phyloP scores from a whole-genome alignment of 2,888 invertebrate species.

The Microchrysa polita region DNA sequence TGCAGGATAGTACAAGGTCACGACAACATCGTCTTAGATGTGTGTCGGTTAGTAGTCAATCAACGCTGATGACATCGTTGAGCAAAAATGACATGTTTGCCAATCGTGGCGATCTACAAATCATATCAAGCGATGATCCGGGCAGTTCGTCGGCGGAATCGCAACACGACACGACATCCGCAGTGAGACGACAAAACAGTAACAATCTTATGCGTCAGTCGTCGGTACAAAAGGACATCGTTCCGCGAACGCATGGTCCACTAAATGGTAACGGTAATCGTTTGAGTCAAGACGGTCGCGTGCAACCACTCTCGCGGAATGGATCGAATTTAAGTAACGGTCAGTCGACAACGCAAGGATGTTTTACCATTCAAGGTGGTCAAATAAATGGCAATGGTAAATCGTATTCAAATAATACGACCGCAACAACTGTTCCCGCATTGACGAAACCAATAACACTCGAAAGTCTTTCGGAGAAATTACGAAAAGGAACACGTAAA shows the following conservation, averaged over 20 bases:
- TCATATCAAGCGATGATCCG: constrained; percentile 31
- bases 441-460: constrained; percentile 37
- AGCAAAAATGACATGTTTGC: constrained; percentile 59
- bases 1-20: constrained; percentile 57
- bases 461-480: constrained; percentile 50
- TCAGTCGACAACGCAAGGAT: constrained; percentile 3
- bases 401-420: neutral
- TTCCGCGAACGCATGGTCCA: constrained; percentile 7
- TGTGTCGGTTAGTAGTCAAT: constrained; percentile 59
- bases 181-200: constrained; percentile 10
- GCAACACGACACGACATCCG: neutral
- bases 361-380: neutral
- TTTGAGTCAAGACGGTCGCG: neutral
- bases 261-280: constrained; percentile 1
- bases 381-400: constrained; percentile 32
- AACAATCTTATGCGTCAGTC: neutral
- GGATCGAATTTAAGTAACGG: constrained; percentile 14
- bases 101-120: constrained; percentile 47
- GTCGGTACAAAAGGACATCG: neutral
- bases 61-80: constrained; percentile 57
- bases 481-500: constrained; percentile 48
- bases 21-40: constrained; percentile 58
- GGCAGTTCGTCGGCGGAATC: neutral
- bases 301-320: neutral
- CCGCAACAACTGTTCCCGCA: neutral